phyloP scores from a whole-genome alignment of 2,888 invertebrate genomes.

The Mythimna lalbum region DNA sequence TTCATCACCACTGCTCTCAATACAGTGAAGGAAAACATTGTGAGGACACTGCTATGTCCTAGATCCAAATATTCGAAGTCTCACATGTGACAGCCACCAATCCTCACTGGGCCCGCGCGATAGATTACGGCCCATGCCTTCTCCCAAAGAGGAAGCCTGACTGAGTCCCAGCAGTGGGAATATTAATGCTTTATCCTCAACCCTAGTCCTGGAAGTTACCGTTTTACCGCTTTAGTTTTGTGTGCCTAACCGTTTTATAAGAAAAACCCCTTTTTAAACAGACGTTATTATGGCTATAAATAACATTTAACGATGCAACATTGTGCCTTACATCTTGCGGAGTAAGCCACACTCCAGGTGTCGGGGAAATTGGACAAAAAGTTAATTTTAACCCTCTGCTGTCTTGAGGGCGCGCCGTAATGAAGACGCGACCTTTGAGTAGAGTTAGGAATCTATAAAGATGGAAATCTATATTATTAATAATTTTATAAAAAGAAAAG shows the following conservation, averaged over 20 bases:
- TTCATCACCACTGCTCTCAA: too few species aligned
- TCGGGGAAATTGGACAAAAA: constrained; percentile 81
- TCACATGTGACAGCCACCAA: too few species aligned
- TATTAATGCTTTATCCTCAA: too few species aligned
- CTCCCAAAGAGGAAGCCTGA: too few species aligned
- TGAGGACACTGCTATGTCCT: too few species aligned
- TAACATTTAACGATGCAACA: constrained; percentile 62
- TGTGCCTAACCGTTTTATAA: constrained; percentile 17
- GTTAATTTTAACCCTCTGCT: constrained; percentile 74
- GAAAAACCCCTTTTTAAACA: constrained; percentile 51
- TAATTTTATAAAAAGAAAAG: too few species aligned
- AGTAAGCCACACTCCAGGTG: constrained; percentile 82
- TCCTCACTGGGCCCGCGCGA: too few species aligned
- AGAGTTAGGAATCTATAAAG: constrained; percentile 65
- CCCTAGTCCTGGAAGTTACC: neutral
- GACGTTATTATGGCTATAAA: constrained; percentile 60
- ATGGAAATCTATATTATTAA: neutral
- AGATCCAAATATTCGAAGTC: too few species aligned
- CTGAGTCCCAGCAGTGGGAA: too few species aligned
- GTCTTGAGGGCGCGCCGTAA: constrained; percentile 60
- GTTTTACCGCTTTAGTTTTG: constrained; percentile 4
- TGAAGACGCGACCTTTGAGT: constrained; percentile 69
- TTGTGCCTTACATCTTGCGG: constrained; percentile 68
- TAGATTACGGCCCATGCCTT: too few species aligned
- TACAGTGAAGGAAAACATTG: too few species aligned